Evolutionary conservation across 2,888 invertebrate genomes (phyloP).

Genomic region (Dolichopus griseipennis): DNA sequence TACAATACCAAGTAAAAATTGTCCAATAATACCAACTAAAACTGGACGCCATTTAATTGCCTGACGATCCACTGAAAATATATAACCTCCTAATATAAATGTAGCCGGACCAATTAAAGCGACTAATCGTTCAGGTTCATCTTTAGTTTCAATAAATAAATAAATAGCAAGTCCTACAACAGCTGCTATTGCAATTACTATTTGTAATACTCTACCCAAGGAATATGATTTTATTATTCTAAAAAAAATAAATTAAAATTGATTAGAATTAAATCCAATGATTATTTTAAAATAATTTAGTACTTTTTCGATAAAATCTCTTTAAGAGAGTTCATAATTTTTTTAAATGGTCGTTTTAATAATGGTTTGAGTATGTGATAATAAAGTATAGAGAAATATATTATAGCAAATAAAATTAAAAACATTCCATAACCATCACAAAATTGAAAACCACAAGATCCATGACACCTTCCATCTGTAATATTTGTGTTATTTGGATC

Average conservation of each 20-base stretch:
- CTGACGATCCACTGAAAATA: conserved; percentile 53
- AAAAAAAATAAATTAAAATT: no score
- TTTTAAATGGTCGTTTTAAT: conserved; percentile 31
- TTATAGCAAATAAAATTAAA: conserved; percentile 51
- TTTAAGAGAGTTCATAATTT: not conserved
- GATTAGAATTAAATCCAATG: not conserved
- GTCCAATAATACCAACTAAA: conserved; percentile 67
- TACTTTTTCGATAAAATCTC: not conserved
- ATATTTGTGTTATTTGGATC: conserved; percentile 23
- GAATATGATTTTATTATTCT: not conserved
- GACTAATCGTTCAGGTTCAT: conserved; percentile 52
- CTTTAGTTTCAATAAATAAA: conserved; percentile 55
- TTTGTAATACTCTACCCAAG: not conserved
- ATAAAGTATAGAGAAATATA: conserved; percentile 57
- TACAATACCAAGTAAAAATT: conserved; percentile 74
- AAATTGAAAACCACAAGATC: conserved; percentile 34
- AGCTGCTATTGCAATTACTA: conserved; percentile 36
- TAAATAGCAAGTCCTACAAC: conserved; percentile 47
- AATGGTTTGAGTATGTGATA: conserved; percentile 53
- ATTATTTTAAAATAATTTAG: not conserved
- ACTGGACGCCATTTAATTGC: conserved; percentile 72
- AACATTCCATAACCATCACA: conserved; percentile 69
- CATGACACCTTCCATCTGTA: conserved; percentile 17
- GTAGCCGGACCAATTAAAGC: conserved; percentile 59
- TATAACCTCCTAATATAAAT: conserved; percentile 54